phyloP scores from a whole-genome alignment of 2,797 vertebrate genomes.

The Botia kubotai region DNA sequence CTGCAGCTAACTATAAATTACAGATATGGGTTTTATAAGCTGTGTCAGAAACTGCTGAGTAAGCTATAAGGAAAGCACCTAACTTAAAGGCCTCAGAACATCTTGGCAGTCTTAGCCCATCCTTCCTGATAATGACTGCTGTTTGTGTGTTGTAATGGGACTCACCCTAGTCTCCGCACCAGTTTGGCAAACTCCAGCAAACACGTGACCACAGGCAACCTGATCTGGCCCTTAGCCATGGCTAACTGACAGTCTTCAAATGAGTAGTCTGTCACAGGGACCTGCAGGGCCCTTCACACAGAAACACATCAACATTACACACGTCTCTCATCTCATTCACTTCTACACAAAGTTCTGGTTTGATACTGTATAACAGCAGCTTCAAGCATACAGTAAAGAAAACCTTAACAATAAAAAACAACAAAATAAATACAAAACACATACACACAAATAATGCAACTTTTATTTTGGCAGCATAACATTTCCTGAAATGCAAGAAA shows the following conservation, averaged over 20 bases:
- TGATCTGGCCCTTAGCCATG: slow-evolving; percentile 93
- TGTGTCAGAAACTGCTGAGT: background rate
- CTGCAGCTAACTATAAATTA: background rate
- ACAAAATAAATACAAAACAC: too few relatives aligned
- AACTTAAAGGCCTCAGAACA: background rate
- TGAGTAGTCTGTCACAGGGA: slow-evolving; percentile 95
- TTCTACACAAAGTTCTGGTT: too few relatives aligned
- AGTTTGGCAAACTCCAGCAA: slow-evolving; percentile 95
- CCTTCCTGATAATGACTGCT: background rate
- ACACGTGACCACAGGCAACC: slow-evolving; percentile 91
- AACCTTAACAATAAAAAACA: too few relatives aligned
- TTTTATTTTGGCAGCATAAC: too few relatives aligned
- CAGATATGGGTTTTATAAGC: background rate
- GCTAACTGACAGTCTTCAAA: slow-evolving; percentile 98
- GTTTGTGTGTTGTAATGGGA: slow-evolving; percentile 32
- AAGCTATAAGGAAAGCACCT: background rate
- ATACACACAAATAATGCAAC: too few relatives aligned
- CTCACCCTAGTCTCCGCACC: slow-evolving; percentile 93
- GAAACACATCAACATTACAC: slow-evolving; percentile 10
- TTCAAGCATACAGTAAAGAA: too few relatives aligned
- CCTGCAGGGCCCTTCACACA: slow-evolving; percentile 83
- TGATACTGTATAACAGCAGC: too few relatives aligned
- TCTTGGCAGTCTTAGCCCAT: background rate
- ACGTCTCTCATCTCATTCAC: background rate
- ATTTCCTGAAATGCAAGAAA: too few relatives aligned